Evolutionary conservation across 2,113 vertebrate species (phyloP).

Genomic region (Eudyptes chrysolophus): DNA sequence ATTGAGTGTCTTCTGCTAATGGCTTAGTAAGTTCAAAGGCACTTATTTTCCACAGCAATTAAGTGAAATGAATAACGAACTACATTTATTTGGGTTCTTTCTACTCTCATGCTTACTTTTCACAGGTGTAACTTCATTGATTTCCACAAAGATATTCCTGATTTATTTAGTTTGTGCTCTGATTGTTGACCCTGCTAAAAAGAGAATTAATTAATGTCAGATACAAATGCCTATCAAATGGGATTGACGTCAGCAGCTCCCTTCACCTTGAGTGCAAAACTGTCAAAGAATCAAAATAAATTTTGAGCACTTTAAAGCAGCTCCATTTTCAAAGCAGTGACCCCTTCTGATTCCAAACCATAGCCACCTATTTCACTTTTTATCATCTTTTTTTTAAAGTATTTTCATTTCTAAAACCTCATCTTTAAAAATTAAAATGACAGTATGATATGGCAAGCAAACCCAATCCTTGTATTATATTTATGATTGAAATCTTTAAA

Average conservation of each 20-base stretch:
- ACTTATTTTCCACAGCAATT: conserved; percentile 47
- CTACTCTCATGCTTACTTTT: neutral
- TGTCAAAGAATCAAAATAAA: conserved; percentile 17
- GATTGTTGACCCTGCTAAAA: conserved; percentile 24
- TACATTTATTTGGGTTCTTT: conserved; percentile 12
- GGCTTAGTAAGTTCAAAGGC: conserved; percentile 33
- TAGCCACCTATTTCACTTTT: neutral
- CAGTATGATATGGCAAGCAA: neutral
- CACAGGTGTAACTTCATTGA: neutral
- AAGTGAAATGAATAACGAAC: conserved; percentile 47
- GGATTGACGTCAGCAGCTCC: neutral
- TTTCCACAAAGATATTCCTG: conserved; percentile 3
- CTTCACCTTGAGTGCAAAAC: conserved; percentile 6
- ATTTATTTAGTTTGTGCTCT: conserved; percentile 28
- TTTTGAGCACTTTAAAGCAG: neutral
- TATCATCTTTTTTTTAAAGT: neutral
- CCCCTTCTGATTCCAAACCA: neutral
- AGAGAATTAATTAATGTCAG: conserved; percentile 37
- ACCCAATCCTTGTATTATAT: neutral
- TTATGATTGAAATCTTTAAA: neutral
- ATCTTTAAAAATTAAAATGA: neutral
- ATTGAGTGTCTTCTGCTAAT: conserved; percentile 47
- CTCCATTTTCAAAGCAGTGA: neutral
- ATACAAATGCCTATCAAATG: neutral
- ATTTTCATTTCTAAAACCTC: neutral